Base-by-base conservation (phyloP, 2,797 vertebrate species). In the Falco concolor region DNA sequence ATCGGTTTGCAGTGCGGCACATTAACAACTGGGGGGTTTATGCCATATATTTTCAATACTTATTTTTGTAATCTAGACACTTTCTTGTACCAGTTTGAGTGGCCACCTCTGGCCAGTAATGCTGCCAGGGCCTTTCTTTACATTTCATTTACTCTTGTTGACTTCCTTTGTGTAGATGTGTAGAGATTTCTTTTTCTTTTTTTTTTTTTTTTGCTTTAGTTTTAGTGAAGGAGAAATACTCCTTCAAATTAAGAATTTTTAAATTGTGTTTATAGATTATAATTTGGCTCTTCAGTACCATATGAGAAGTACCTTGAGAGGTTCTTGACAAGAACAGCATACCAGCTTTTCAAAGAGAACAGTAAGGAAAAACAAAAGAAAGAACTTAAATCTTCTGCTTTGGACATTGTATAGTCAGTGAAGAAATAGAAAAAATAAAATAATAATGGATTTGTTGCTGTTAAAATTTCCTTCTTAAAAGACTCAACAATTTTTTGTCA, bases 1-100 rank as follows among this genome's bases (percentile, higher is more conserved):
- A 13, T 38, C 34, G 23, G 6, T 10, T 74, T 80, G 53, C 34
- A 25, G 2, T 74, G 30, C 54, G 69, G 34, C 27, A 9, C 13
- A 6, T 64, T 15, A 70, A 63, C 28, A 82, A 12, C 9, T 8
- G 30, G 10, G 7, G 1, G 1, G 0, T 52, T 87, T 49, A 70
- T 1, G 2, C n/a, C 17, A 12, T 75, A 1, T 57, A 52, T 64
- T 80, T 91, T 78, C 30, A 52, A 5, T 45, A 8, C 8, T 36
- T 60, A 25, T 61, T 65, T 61, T 53, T 54, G 28, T 76, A 34
- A 8, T 52, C 19, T 52, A 80, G 53, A 56, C 9, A 13, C 32
- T 73, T 65, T n/a, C 30, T 65, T 69, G 6, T 50, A 63, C 24
- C n/a, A 13, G 2, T 83, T 87, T 68, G 44, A 45, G 44, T 89